Evolutionary conservation across 2,888 invertebrate species (phyloP), one percentile per base, ranked within the genome.

Genomic region (Zygogramma bicolorata): DNA sequence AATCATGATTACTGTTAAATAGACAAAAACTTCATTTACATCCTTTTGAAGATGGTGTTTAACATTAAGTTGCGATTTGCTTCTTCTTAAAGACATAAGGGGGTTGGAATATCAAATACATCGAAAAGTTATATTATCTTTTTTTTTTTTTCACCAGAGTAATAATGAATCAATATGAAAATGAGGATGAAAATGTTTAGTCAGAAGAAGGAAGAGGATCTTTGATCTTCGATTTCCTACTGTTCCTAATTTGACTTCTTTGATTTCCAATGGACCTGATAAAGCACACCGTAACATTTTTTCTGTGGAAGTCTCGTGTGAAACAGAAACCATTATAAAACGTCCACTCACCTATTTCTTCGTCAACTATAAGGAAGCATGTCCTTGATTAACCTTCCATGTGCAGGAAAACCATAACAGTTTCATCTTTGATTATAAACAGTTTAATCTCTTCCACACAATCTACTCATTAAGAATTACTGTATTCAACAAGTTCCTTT

Each of bases 401-500:
- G 40, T 25, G 10, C 4, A 31, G 59, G 10, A 34, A 20, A 34
- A 34, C 34, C 20, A 59, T 59, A 31, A 59, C 27, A 34, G 59
- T 22, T 34, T 57, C 25, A 15, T 31, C 15, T 34, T 3, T 34
- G 13, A 59, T 34, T 63, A 63, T 25, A 15, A 40, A 31, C 25
- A 3, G 8, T 8, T 8, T 62, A 27, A 65, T 65, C 49, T 53
- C 46, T 27, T 29, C 27, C 53, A 25, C 65, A 34, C 53, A 65
- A 65, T 65, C 65, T 31, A 53, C 22, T 53, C 49, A 53, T 65
- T 65, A 65, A 22, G n/a, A 40, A 69, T 65, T 69, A 58, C 57
- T 5, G 42, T 34, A 61, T n/a, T 59, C 49, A 60, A 67, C 60
- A 58, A 27, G 60, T 29, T 67, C 49, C 66, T 74, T 71, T 67